Conservation (phyloP, 2,888 invertebrate genomes). For the Oxystoma pomonae region DNA sequence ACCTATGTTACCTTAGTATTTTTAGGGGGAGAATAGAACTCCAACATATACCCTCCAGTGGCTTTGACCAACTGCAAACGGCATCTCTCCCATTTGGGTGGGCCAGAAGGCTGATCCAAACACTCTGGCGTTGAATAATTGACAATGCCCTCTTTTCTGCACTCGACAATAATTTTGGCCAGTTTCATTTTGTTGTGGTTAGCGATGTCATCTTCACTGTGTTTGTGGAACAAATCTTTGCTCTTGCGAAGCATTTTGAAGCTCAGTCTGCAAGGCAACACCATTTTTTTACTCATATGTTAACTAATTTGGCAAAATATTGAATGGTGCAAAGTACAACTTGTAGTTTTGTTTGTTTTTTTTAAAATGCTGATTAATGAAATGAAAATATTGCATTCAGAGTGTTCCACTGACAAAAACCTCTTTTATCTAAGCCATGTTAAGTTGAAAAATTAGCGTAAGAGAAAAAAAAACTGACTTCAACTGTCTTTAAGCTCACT, state of each 20-base stretch:
- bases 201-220: slow-evolving; percentile 80
- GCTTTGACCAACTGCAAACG: slow-evolving; percentile 87
- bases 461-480: no score
- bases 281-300: not conserved
- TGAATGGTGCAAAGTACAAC: no score
- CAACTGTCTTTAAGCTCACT: no score
- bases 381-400: no score
- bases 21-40: slow-evolving; percentile 94
- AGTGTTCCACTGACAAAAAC: no score
- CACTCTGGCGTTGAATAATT: slow-evolving; percentile 92
- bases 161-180: slow-evolving; percentile 89
- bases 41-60: slow-evolving; percentile 90
- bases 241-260: slow-evolving; percentile 83
- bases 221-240: slow-evolving; percentile 84
- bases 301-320: not conserved
- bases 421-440: no score
- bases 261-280: slow-evolving; percentile 55
- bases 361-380: not conserved
- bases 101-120: slow-evolving; percentile 74
- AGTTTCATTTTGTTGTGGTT: slow-evolving; percentile 75
- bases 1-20: slow-evolving; percentile 83
- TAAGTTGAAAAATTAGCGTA: no score
- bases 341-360: no score
- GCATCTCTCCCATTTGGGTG: slow-evolving; percentile 93
- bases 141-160: slow-evolving; percentile 89